A percentile compares a stretch with the other conserved stretches of the same genome.
These are phyloP conservation scores for Halisarca cf. caerulea DNA, from an alignment of 37 sponge, comb jelly and placozoan genomes.

Conservation along the genomic window DNA sequence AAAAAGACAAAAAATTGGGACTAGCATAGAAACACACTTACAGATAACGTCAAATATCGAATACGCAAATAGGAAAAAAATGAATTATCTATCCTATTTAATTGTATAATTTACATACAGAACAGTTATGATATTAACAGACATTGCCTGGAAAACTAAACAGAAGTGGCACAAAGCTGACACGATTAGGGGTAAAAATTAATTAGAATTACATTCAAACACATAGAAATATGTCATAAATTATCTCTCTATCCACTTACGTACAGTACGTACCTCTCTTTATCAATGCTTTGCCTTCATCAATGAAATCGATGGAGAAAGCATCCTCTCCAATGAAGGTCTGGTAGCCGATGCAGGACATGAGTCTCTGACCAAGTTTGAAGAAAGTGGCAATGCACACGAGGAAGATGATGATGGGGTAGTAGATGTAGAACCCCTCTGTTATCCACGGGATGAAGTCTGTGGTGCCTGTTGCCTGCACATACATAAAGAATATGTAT, in stretches of 20 bases:
- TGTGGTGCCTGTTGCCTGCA: conserved; percentile 80
- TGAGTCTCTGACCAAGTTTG: conserved; percentile 74
- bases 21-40: not conserved
- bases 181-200: not conserved
- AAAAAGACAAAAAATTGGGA: too few relatives aligned
- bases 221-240: not conserved
- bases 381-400: conserved; percentile 86
- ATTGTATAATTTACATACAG: too few relatives aligned
- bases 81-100: too few relatives aligned
- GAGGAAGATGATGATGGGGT: conserved; percentile 80
- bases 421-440: conserved; percentile 85
- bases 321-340: conserved; percentile 91
- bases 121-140: too few relatives aligned
- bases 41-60: not conserved
- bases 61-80: not conserved
- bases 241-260: not conserved
- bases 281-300: conserved; percentile 90
- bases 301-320: conserved; percentile 85
- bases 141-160: not conserved
- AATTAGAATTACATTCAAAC: not conserved
- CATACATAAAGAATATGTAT: not conserved
- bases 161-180: not conserved
- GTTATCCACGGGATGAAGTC: conserved; percentile 81
- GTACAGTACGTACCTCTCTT: conserved; percentile 65
- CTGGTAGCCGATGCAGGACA: conserved; percentile 82